A percentile compares a stretch with the other conserved stretches of the same genome.
Evolutionary conservation across 2,888 invertebrate species (phyloP).

Genomic region (Dyspetes luteomarginatus): DNA sequence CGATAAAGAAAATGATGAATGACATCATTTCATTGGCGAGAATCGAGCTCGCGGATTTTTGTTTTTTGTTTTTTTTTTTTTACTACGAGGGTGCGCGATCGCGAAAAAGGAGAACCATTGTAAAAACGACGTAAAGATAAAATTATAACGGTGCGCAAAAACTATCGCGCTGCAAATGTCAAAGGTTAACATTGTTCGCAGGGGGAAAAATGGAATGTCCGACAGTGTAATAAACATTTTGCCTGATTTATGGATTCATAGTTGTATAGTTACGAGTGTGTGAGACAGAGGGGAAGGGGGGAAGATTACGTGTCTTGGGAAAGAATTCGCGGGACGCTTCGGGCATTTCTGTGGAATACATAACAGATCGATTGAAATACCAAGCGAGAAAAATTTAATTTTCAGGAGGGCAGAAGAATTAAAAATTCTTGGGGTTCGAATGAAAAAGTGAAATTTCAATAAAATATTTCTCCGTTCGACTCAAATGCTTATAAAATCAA

Average conservation of each 20-base stretch:
- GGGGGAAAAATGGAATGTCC: conserved; percentile 1
- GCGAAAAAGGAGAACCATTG: too few relatives aligned
- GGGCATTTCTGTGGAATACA: not conserved
- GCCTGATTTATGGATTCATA: too few relatives aligned
- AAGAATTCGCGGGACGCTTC: conserved; percentile 2
- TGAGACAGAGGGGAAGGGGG: not conserved
- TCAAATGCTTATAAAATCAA: not conserved
- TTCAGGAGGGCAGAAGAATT: not conserved
- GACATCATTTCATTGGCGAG: not conserved
- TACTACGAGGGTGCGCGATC: conserved; percentile 31
- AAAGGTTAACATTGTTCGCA: conserved; percentile 71
- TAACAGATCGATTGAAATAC: not conserved
- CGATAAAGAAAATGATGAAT: not conserved
- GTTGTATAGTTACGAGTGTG: not conserved
- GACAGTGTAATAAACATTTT: conserved; percentile 27
- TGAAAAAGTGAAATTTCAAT: conserved; percentile 53
- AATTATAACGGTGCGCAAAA: conserved; percentile 14
- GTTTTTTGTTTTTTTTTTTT: too few relatives aligned
- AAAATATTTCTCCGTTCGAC: not conserved
- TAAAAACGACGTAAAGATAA: conserved; percentile 1
- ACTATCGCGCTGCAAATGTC: too few relatives aligned
- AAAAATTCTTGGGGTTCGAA: too few relatives aligned
- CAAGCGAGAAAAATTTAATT: not conserved
- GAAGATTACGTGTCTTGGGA: not conserved
- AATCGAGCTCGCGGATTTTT: too few relatives aligned